Evolutionary conservation across 2,888 invertebrate genomes (phyloP).

Genomic region (Eubasilissa splendida): DNA sequence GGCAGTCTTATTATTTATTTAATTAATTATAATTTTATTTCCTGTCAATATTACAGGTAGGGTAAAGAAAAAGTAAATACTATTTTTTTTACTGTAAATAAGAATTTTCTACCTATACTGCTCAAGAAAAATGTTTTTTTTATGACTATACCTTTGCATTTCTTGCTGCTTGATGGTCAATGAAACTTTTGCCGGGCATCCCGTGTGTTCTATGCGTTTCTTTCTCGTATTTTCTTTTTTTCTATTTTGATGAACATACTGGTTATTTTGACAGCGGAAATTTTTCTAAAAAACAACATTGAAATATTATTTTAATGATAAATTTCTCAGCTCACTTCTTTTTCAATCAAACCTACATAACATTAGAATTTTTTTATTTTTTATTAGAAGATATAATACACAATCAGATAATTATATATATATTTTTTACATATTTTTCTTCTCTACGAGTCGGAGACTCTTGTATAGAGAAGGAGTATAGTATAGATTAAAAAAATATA

Average conservation of each 20-base stretch:
- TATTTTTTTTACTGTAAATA: neutral
- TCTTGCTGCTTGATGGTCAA: conserved; percentile 44
- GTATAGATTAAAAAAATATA: too few species aligned
- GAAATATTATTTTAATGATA: neutral
- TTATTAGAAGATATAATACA: too few species aligned
- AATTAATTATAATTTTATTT: too few species aligned
- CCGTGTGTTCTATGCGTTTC: conserved; percentile 44
- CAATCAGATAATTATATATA: too few species aligned
- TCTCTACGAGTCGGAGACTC: too few species aligned
- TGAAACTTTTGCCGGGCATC: conserved; percentile 43
- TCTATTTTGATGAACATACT: conserved; percentile 48
- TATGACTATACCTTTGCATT: conserved; percentile 39
- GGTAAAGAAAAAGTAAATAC: neutral
- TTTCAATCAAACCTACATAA: neutral
- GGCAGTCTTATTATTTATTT: too few species aligned
- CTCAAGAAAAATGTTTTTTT: neutral
- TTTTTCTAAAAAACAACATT: conserved; percentile 34
- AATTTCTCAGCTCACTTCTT: neutral
- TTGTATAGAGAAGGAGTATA: too few species aligned
- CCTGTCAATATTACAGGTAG: neutral
- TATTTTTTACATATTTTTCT: too few species aligned
- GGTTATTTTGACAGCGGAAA: conserved; percentile 47
- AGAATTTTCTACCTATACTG: too few species aligned
- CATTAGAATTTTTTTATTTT: too few species aligned
- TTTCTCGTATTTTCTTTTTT: conserved; percentile 45